phyloP scores from a whole-genome alignment of 2,797 vertebrate genomes.

The Onychomys torridus region DNA sequence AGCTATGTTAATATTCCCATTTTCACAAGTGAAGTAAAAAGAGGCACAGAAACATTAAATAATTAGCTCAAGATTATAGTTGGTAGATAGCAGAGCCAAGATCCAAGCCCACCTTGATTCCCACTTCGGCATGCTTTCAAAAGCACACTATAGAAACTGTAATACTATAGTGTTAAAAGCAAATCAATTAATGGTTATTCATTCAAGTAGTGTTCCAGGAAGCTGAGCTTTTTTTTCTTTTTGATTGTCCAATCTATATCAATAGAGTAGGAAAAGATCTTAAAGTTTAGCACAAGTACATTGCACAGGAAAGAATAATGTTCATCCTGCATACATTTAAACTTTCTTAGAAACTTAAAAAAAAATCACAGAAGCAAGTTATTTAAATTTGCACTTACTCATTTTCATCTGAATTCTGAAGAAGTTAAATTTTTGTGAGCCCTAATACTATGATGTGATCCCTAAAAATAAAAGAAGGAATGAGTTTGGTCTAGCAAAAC shows the following conservation, averaged over 20 bases:
- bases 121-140: background rate
- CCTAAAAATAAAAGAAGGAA: background rate
- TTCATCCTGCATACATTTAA: background rate
- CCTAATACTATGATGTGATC: background rate
- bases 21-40: background rate
- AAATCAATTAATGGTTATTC: background rate
- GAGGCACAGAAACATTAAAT: background rate
- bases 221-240: background rate
- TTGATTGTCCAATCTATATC: background rate
- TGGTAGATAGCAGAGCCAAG: background rate
- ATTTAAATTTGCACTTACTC: background rate
- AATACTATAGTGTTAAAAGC: background rate
- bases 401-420: slow-evolving; percentile 2
- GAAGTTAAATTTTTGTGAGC: background rate
- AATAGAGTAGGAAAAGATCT: background rate
- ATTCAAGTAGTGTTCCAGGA: background rate
- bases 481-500: background rate
- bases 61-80: background rate
- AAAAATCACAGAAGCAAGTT: background rate
- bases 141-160: background rate
- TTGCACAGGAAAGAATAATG: background rate
- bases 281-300: background rate
- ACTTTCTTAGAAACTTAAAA: background rate
- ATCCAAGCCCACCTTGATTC: background rate
- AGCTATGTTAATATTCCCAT: background rate